Evolutionary conservation across 2,888 invertebrate species (phyloP).

Genomic region (Tachina lurida): DNA sequence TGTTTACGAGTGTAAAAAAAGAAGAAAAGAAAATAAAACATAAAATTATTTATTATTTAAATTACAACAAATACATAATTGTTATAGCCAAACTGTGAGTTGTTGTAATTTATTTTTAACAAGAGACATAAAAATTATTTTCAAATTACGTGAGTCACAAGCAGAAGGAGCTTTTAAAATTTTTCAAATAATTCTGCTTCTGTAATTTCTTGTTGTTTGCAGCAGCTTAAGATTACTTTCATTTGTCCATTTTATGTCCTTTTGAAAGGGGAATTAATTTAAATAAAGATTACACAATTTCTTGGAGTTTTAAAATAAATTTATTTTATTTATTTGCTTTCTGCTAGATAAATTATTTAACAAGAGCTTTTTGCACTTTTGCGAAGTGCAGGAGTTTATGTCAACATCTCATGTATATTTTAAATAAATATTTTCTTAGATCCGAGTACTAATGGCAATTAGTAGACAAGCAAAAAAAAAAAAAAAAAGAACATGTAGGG

Average conservation of each 20-base stretch:
- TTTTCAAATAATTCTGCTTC: neutral
- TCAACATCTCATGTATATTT: slow-evolving; percentile 1
- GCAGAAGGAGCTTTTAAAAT: neutral
- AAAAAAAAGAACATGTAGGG: too few relatives aligned
- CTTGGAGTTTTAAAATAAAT: slow-evolving; percentile 8
- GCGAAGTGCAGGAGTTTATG: neutral
- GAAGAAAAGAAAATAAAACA: slow-evolving; percentile 22
- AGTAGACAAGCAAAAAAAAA: neutral
- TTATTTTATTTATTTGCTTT: slow-evolving; percentile 30
- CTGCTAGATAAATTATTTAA: slow-evolving; percentile 14
- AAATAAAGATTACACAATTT: neutral
- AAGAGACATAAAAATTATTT: slow-evolving; percentile 40
- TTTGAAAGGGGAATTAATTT: slow-evolving; percentile 8
- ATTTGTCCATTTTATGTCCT: slow-evolving; percentile 5
- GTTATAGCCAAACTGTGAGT: slow-evolving; percentile 4
- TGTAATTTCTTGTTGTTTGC: neutral
- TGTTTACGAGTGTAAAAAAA: neutral
- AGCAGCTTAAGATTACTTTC: neutral
- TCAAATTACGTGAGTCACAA: slow-evolving; percentile 56
- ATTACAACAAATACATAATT: slow-evolving; percentile 19
- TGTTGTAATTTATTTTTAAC: slow-evolving; percentile 37
- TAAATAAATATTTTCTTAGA: neutral
- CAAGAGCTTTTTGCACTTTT: neutral
- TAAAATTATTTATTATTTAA: slow-evolving; percentile 40
- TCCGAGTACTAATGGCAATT: neutral